Evolutionary conservation across 2,888 invertebrate genomes (phyloP), one percentile per base, ranked within the genome.

Genomic region (Cryptus viduatorius): DNA sequence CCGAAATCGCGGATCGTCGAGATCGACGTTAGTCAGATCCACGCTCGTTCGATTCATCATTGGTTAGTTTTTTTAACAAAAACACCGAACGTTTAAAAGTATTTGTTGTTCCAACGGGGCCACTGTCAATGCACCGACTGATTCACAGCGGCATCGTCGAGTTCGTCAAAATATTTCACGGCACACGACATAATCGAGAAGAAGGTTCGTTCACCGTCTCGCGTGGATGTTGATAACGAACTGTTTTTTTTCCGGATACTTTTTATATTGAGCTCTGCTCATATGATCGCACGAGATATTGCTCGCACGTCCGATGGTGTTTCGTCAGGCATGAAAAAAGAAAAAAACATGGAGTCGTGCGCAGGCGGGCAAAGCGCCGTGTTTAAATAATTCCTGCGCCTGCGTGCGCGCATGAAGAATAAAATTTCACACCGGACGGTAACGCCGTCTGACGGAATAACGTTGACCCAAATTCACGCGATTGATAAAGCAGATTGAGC

Each of bases 1-100:
- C 85, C 97, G 95, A 94, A 96, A 97, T 89, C 95, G 95, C 3
- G 97, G 96, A 93, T 98, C 97, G 91, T 97, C 97, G 84, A 94
- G 86, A 87, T 94, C 94, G 16, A 92, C 85, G 50, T 92, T 89
- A 10, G 80, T 19, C 46, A 82, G 76, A 67, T 86, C 75, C 53
- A 79, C 48, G 61, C 50, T 79, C 8, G 19, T 82, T 12, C 53
- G 61, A 67, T n/a, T 76, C 85, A 85, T 85, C 77, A 46, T 75
- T 65, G 82, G 79, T 85, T 82, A 85, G 44, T 44, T 50, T 71
- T 44, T 50, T 59, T 48, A 31, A 31, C 14, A 59, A 59, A 14
- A 59, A 56, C 24, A 24, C 29, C 37, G 37, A 37, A 4, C 4
- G 37, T 37, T 8, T 8, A 8, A 37, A 24, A 56, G 12, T 1